Evolutionary conservation across 2,888 invertebrate genomes (phyloP), one percentile per base, ranked within the genome.

Genomic region (Cosmia trapezina): DNA sequence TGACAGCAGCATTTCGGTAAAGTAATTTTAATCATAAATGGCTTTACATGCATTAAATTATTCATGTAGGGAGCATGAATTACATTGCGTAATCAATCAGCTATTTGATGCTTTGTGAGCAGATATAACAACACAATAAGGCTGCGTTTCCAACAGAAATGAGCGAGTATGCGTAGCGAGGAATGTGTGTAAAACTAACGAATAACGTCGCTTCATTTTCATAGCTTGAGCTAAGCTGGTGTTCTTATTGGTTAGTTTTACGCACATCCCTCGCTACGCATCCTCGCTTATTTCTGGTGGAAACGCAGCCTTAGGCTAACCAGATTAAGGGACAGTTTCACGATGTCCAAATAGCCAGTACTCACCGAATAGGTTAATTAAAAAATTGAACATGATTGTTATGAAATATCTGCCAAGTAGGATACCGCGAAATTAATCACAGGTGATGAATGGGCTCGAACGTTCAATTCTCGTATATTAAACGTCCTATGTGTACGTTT

Each of bases 11-110:
- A 56, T 59, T 65, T 43, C n/a, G 22, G 43, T 59, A 66, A 63
- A 81, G 53, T 67, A 54, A 72, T 70, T 67, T 64, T 61, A 77
- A 61, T 71, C 51, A 59, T 64, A 53, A 60, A 56, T 51, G 64
- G 61, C 49, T 68, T 62, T 37, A 33, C 22, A 12, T 57, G 45
- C 41, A 76, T 63, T 67, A 49, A 43, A 65, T 56, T 63, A 47
- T 73, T 73, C 56, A 64, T 56, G 12, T 33, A 19, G 22, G 8
- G 8, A 73, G 11, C 43, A 49, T 57, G 7, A 60, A 80, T 60
- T 43, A 75, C n/a, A 33, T 4, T 54, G 19, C 1, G 19, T 45
- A 59, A 69, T 69, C 66, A 53, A 56, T 80, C 60, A 67, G 62
- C 28, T 43, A n/a, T 45, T 47, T 57, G 19, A 49, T 49, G 54